These are phyloP conservation scores for Drosophila colorata DNA, from an alignment of 2,888 invertebrate species.

Conservation along the genomic window DNA sequence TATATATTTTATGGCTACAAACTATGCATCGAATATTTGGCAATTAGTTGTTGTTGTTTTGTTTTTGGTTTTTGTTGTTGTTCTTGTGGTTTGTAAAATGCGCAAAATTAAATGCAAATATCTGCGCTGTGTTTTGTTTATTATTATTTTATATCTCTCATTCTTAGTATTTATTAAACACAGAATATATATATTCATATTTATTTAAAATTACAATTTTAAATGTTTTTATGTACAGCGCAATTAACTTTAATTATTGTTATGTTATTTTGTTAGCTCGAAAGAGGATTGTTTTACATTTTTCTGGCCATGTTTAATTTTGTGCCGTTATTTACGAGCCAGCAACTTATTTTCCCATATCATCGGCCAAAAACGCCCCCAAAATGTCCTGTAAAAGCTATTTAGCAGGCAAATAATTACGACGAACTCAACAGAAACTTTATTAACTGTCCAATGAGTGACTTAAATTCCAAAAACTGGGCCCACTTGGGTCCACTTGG, in stretches of 20 bases:
- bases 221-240: slow-evolving; percentile 56
- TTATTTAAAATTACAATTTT: slow-evolving; percentile 35
- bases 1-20: slow-evolving; percentile 45
- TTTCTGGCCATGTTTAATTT: slow-evolving; percentile 57
- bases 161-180: slow-evolving; percentile 54
- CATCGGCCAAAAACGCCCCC: slow-evolving; percentile 60
- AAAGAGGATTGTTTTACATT: slow-evolving; percentile 46
- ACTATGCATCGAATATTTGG: slow-evolving; percentile 74
- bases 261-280: slow-evolving; percentile 26
- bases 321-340: slow-evolving; percentile 64
- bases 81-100: slow-evolving; percentile 50
- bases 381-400: slow-evolving; percentile 69
- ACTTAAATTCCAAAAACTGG: slow-evolving; percentile 24
- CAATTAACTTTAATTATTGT: slow-evolving; percentile 76
- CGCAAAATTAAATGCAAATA: slow-evolving; percentile 71
- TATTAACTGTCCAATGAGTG: slow-evolving; percentile 66
- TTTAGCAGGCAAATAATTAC: slow-evolving; percentile 81
- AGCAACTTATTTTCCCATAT: slow-evolving; percentile 74
- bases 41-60: slow-evolving; percentile 68
- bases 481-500: slow-evolving; percentile 11
- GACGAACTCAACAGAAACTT: slow-evolving; percentile 62
- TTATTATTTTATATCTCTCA: slow-evolving; percentile 12
- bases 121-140: slow-evolving; percentile 44
- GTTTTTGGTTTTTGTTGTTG: slow-evolving; percentile 39
- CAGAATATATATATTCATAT: slow-evolving; percentile 24